Conservation (phyloP, 2,113 vertebrate species). For the Chloropsis cyanopogon region DNA sequence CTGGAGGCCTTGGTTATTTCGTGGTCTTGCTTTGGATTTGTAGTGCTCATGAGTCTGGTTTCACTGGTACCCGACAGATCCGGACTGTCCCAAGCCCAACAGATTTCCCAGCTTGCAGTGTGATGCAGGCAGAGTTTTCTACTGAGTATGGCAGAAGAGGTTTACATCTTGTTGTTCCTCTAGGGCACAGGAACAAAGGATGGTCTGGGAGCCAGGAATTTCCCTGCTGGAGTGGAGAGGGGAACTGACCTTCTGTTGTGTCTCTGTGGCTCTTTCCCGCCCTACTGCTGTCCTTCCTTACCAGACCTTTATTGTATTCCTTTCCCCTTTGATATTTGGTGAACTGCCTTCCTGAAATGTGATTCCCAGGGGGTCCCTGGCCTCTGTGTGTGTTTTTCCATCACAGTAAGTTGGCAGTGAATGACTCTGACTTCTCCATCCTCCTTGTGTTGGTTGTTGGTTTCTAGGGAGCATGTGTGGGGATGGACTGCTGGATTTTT, state of each 20-base stretch:
- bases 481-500: background rate
- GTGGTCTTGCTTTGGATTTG: background rate
- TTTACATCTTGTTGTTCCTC: background rate
- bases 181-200: background rate
- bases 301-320: background rate
- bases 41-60: background rate
- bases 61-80: background rate
- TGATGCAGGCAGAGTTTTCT: background rate
- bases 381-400: background rate
- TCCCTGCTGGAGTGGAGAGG: background rate
- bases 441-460: background rate
- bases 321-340: background rate
- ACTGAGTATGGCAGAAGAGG: background rate
- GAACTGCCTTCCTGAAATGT: background rate
- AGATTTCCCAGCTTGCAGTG: background rate
- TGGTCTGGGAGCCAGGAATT: background rate
- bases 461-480: background rate
- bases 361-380: background rate
- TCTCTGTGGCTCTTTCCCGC: background rate
- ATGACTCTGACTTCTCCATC: background rate
- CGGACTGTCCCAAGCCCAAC: rapidly evolving
- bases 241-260: background rate
- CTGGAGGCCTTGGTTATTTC: background rate
- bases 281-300: background rate
- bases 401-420: background rate